A percentile compares a stretch with the other conserved stretches of the same genome.
These are phyloP conservation scores for Entomobrya proxima DNA, from an alignment of 2,888 invertebrate genomes.

Conservation along the genomic window DNA sequence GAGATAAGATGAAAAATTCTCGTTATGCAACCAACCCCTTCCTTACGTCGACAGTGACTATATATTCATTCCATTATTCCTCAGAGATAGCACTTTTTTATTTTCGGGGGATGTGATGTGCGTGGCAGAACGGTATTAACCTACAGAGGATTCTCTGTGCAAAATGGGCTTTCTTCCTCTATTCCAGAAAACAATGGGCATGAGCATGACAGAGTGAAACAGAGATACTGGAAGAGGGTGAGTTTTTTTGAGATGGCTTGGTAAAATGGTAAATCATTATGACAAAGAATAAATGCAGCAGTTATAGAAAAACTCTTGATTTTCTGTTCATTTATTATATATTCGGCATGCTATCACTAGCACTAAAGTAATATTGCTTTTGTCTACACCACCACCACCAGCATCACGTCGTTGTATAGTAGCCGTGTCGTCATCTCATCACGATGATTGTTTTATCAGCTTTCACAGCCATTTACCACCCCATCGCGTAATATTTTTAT, in stretches of 20 bases:
- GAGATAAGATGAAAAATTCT: background rate
- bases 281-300: conserved; percentile 19
- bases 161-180: background rate
- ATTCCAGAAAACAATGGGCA: conserved; percentile 31
- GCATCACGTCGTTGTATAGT: background rate
- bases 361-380: background rate
- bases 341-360: conserved; percentile 22
- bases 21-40: conserved; percentile 37
- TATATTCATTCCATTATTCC: conserved; percentile 6
- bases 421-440: conserved; percentile 54
- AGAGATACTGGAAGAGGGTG: conserved; percentile 30
- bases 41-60: too few relatives aligned
- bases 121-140: conserved; percentile 54
- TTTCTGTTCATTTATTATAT: conserved; percentile 55
- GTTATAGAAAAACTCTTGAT: conserved; percentile 15
- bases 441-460: conserved; percentile 70
- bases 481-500: conserved; percentile 62
- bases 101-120: conserved; percentile 19
- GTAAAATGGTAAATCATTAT: conserved; percentile 49
- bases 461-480: conserved; percentile 71
- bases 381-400: background rate
- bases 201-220: conserved; percentile 3
- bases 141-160: conserved; percentile 55
- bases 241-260: background rate
- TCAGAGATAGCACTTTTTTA: background rate